Conservation (phyloP, 2,888 invertebrate genomes). For the Poecilus cupreus region DNA sequence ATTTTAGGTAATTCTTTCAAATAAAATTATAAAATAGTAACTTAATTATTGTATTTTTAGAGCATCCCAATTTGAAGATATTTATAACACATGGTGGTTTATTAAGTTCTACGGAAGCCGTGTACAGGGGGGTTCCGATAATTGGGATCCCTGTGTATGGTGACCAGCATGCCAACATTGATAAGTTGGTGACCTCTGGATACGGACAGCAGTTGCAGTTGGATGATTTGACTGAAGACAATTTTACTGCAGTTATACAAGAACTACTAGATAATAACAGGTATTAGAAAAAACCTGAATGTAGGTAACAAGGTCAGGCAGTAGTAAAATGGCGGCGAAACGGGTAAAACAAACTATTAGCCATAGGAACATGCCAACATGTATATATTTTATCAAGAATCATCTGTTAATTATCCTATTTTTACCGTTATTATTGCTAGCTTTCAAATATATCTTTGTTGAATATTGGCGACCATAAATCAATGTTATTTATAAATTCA, state of each 20-base stretch:
- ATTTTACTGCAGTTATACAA: slow-evolving; percentile 69
- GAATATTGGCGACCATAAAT: too few species aligned
- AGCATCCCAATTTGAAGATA: slow-evolving; percentile 75
- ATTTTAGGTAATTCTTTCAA: not conserved
- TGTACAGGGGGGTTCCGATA: slow-evolving; percentile 73
- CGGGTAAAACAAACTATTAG: too few species aligned
- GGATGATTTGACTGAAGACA: slow-evolving; percentile 70
- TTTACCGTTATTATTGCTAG: too few species aligned
- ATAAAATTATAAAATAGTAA: not conserved
- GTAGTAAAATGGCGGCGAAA: too few species aligned
- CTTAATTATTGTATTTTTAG: slow-evolving; percentile 66
- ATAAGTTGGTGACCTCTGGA: slow-evolving; percentile 71
- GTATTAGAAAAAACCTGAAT: not conserved
- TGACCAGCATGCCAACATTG: slow-evolving; percentile 74
- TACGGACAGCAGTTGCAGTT: slow-evolving; percentile 70
- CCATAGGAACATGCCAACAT: too few species aligned
- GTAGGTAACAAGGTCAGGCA: too few species aligned
- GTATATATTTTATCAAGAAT: too few species aligned
- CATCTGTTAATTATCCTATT: too few species aligned
- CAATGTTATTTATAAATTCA: too few species aligned
- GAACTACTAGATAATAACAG: slow-evolving; percentile 69
- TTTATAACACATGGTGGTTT: slow-evolving; percentile 79
- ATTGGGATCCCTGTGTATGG: slow-evolving; percentile 74
- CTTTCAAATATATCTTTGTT: too few species aligned
- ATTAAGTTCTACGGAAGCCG: slow-evolving; percentile 76